phyloP scores from a whole-genome alignment of 2,113 vertebrate genomes.

The Pomatorhinus ruficollis region DNA sequence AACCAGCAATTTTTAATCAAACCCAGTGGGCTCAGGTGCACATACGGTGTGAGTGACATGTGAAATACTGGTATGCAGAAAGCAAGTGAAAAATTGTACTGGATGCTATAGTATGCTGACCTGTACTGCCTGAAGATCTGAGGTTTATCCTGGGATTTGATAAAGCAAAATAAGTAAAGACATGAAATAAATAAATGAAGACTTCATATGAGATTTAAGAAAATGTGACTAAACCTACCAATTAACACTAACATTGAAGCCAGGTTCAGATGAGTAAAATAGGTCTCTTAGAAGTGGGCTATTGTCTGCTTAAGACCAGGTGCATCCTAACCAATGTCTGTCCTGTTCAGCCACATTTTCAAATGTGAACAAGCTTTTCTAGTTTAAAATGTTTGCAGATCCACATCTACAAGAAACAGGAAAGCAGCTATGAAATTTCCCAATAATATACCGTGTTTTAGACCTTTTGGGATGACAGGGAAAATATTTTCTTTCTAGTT shows the following conservation, averaged over 20 bases:
- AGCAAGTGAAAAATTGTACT: background rate
- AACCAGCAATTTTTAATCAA: constrained; percentile 44
- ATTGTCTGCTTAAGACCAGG: background rate
- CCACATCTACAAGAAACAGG: background rate
- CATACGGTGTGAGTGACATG: background rate
- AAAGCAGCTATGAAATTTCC: background rate
- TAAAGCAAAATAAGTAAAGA: background rate
- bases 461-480: background rate
- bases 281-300: background rate
- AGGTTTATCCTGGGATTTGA: background rate
- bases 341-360: background rate
- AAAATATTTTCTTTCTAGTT: background rate
- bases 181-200: background rate
- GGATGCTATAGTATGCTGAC: background rate
- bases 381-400: background rate
- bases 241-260: background rate
- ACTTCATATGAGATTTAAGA: background rate
- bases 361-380: background rate
- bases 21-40: constrained; percentile 36
- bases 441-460: background rate
- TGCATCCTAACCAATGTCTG: background rate
- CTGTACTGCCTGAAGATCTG: background rate
- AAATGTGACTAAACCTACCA: rapidly evolving
- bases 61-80: background rate
- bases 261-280: background rate